phyloP scores from a whole-genome alignment of 1,140 invertebrate species.

The Vanessa atalanta region DNA sequence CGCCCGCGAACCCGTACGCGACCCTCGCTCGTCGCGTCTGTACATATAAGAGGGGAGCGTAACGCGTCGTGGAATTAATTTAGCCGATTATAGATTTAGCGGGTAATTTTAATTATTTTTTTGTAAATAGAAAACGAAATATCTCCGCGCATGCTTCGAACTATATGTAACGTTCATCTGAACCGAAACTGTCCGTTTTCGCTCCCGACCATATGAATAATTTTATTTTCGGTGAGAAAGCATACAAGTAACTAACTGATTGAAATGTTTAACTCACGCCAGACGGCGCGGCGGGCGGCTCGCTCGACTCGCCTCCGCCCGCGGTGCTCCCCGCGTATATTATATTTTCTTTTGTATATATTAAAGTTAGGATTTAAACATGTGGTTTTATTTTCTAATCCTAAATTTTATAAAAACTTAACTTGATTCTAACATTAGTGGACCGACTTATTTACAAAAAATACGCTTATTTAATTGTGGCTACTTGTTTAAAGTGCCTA shows the following conservation, averaged over 20 bases:
- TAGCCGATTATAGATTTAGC: background rate
- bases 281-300: slow-evolving; percentile 38
- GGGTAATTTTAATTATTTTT: slow-evolving; percentile 5
- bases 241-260: slow-evolving; percentile 6
- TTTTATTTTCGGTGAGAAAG: slow-evolving; percentile 3
- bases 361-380: slow-evolving; percentile 51
- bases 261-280: slow-evolving; percentile 4
- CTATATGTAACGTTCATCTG: background rate
- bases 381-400: slow-evolving; percentile 40
- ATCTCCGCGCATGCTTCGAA: slow-evolving; percentile 7
- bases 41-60: background rate
- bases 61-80: background rate
- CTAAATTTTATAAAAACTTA: too few species aligned
- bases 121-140: slow-evolving; percentile 15
- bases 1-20: too few species aligned
- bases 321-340: slow-evolving; percentile 19
- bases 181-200: background rate
- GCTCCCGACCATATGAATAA: background rate
- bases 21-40: too few species aligned
- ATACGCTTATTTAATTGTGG: too few species aligned
- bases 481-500: too few species aligned
- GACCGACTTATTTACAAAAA: too few species aligned
- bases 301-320: slow-evolving; percentile 30
- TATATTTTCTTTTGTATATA: slow-evolving; percentile 58
- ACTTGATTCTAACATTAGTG: too few species aligned